Evolutionary conservation across 2,888 invertebrate species (phyloP), one percentile per base, ranked within the genome.

Genomic region (Sesamia inferens): DNA sequence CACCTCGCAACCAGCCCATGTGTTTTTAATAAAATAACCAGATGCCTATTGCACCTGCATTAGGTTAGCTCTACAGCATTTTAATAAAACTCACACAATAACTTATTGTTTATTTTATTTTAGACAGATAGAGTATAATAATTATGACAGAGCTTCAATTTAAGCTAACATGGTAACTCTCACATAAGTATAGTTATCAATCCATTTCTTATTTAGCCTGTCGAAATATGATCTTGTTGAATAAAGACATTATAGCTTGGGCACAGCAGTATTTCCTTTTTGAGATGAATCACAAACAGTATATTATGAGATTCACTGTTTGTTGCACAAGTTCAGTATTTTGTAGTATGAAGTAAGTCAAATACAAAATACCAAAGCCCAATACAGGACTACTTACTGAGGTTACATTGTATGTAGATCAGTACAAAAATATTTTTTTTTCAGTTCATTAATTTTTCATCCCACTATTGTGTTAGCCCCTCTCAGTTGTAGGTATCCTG

Each of bases 401-500:
- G 2, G 31, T 54, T 11, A 19, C 22, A 24, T 16, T 47, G 44
- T 44, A 31, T 8, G 22, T 58, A 57, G 39, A 48, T 48, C 47
- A 66, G 13, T 22, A 22, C 19, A 58, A 39, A 16, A 68, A 24
- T 62, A 58, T 54, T 54, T 22, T 31, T 44, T 13, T 19, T 44
- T 44, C 55, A 14, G 8, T 57, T n/a, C 16, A 48, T 54, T 61
- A 16, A 19, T 47, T 31, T 47, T 71, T 90, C 82, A 97, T 88
- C 97, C 97, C 62, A 98, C 98, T 87, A 98, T 97, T 89, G 97
- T 98, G 81, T 97, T 97, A 19, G 98, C 98, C 85, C 98, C 99
- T 85, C 99, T 96, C 55, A 99, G 94, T 68, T 98, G 98, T 76
- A 99, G 95, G 92, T 98, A 99, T 4, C 99, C 99, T 62, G 98